Evolutionary conservation across 2,888 invertebrate species (phyloP).

Genomic region (Piscicola geometra): DNA sequence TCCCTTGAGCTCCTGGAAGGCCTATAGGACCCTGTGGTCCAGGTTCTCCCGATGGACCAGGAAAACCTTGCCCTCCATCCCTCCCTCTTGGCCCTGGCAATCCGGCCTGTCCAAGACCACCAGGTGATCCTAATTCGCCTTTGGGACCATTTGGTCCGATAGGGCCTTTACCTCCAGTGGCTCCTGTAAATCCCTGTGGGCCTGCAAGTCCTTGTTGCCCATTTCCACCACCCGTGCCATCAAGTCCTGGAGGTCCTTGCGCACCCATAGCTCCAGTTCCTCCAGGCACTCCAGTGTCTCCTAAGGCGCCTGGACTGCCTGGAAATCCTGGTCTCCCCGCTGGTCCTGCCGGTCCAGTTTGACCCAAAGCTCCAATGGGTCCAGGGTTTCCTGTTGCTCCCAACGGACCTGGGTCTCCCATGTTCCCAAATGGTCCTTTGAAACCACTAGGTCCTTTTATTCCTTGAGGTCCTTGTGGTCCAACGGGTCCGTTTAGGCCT

Average conservation of each 20-base stretch:
- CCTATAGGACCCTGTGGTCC: conserved; percentile 30
- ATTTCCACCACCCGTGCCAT: neutral
- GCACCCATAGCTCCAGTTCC: neutral
- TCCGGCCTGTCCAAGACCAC: conserved; percentile 22
- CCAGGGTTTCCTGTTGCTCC: neutral
- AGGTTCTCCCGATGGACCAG: conserved; percentile 30
- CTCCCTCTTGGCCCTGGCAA: neutral
- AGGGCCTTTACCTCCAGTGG: neutral
- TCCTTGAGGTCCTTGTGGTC: neutral
- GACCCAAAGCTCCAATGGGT: conserved; percentile 15
- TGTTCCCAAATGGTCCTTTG: neutral
- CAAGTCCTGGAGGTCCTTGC: neutral
- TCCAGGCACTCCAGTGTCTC: neutral
- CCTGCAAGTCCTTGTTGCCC: neutral
- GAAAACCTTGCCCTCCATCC: conserved; percentile 6
- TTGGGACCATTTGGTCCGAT: conserved; percentile 17
- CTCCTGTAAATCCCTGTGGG: neutral
- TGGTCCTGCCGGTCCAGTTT: conserved; percentile 7
- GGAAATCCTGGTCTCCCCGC: neutral
- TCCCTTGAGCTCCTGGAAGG: conserved; percentile 6
- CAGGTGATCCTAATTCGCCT: conserved; percentile 18
- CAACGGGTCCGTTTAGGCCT: too few relatives aligned
- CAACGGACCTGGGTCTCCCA: neutral
- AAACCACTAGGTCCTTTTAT: neutral
- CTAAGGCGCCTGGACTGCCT: neutral